Base-by-base conservation (phyloP, 2,888 invertebrate genomes). In the Caenorhabditis angaria region DNA sequence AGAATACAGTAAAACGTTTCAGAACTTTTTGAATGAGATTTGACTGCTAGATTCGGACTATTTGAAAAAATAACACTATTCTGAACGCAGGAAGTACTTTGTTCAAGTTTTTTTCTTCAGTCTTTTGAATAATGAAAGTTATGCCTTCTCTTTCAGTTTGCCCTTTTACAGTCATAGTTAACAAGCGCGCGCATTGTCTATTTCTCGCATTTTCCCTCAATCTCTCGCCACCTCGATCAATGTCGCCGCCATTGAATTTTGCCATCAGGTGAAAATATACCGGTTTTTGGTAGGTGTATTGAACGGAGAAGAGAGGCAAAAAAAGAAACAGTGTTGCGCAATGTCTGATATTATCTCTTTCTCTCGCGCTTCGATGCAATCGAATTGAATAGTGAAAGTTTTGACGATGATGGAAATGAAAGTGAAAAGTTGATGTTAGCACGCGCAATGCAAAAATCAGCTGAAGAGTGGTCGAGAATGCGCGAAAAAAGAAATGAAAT, bases 321-420 rank as follows among this genome's bases (percentile, higher is more conserved):
- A 18, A 41, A 14, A 41, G 14, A 41, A 18, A 41, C 10, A 10
- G 41, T 41, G 41, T 41, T 41, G 41, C 41, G 41, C 41, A 41
- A 41, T 41, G 41, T 18, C 41, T 41, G 41, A 41, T 41, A 41
- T 12, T 41, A 41, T 41, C 41, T n/a, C n/a, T n/a, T n/a, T n/a
- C n/a, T 12, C 41, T 41, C 41, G 41, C 41, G 41, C 41, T 41
- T 41, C 41, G 41, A 41, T 41, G 41, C 41, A 41, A 41, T 41
- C 41, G 41, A 41, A n/a, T n/a, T n/a, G n/a, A n/a, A 41, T 41
- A 41, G 41, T 41, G 41, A 41, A 41, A 41, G 41, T 41, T 41
- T 41, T 41, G 41, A 41, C 18, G 41, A 41, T 41, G 41, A 14
- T 5, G 14, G 14, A 14, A 41, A 41, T 3, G 10, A 14, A 41